A percentile compares a stretch with the other conserved stretches of the same genome.
phyloP scores from a whole-genome alignment of 2,888 invertebrate genomes.

The Odontomyia ornata region DNA sequence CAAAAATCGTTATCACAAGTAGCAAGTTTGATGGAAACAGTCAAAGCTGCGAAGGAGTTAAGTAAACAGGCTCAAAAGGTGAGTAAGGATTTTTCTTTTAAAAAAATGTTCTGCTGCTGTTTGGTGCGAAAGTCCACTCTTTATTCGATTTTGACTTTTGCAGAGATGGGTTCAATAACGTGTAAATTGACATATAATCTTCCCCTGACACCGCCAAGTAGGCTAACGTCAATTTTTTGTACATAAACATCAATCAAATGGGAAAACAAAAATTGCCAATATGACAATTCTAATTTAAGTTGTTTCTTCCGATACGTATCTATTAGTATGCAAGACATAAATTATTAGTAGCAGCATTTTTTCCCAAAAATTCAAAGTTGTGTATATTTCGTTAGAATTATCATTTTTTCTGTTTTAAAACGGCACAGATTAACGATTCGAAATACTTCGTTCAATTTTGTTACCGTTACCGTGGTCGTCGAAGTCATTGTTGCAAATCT shows the following conservation, averaged over 20 bases:
- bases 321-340: slow-evolving; percentile 43
- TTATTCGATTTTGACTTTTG: no score
- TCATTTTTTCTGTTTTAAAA: slow-evolving; percentile 3
- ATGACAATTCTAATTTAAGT: slow-evolving; percentile 48
- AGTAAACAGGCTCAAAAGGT: slow-evolving; percentile 56
- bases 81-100: slow-evolving; percentile 49
- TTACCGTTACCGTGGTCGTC: background rate
- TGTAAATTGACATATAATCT: no score
- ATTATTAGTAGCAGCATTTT: slow-evolving; percentile 45
- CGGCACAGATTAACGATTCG: background rate
- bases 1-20: slow-evolving; percentile 52
- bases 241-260: background rate
- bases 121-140: no score
- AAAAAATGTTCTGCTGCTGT: no score
- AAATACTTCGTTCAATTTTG: no score
- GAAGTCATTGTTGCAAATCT: no score
- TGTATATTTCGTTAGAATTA: slow-evolving; percentile 37
- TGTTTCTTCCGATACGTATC: slow-evolving; percentile 43
- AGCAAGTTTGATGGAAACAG: slow-evolving; percentile 52
- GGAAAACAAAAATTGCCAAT: slow-evolving; percentile 46
- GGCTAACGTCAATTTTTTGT: slow-evolving; percentile 34
- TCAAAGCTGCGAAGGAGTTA: slow-evolving; percentile 53
- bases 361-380: slow-evolving; percentile 45
- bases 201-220: slow-evolving; percentile 28
- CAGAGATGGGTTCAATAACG: no score